These are phyloP conservation scores for Scelioninae gen. 1 DNA, from an alignment of 2,888 invertebrate genomes.

Conservation along the genomic window DNA sequence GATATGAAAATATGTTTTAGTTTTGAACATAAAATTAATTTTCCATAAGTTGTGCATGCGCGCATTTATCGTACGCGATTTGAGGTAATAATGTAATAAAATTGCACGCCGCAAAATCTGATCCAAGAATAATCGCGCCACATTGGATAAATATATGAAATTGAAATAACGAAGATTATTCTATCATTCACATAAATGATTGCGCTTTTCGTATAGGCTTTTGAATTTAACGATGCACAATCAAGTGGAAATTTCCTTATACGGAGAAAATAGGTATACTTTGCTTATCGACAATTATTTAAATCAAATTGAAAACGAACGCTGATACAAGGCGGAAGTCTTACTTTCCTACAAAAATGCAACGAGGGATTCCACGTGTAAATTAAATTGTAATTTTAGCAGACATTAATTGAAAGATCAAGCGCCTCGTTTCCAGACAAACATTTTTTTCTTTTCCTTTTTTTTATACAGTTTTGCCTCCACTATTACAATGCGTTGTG, in stretches of 20 bases:
- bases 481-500: slow-evolving; percentile 18
- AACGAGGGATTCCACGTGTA: slow-evolving; percentile 23
- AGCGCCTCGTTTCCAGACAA: slow-evolving; percentile 1
- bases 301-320: slow-evolving; percentile 55
- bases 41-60: not conserved
- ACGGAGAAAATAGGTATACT: slow-evolving; percentile 42
- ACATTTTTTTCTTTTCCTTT: not conserved
- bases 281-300: slow-evolving; percentile 60
- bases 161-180: slow-evolving; percentile 27
- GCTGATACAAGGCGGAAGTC: slow-evolving; percentile 34
- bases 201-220: slow-evolving; percentile 42
- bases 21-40: slow-evolving; percentile 4
- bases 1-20: not conserved
- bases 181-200: slow-evolving; percentile 21
- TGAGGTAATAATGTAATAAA: slow-evolving; percentile 11
- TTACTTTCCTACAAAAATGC: slow-evolving; percentile 28
- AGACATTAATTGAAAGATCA: slow-evolving; percentile 14
- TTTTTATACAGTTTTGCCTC: not conserved
- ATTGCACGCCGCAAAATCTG: slow-evolving; percentile 20
- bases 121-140: slow-evolving; percentile 5
- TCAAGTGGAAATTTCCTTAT: slow-evolving; percentile 53
- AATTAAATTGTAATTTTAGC: slow-evolving; percentile 42
- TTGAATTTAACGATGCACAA: slow-evolving; percentile 46
- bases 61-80: not conserved
- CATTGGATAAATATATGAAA: slow-evolving; percentile 37